These are phyloP conservation scores for Sussaba pulchella DNA, from an alignment of 2,888 invertebrate species.

Conservation along the genomic window DNA sequence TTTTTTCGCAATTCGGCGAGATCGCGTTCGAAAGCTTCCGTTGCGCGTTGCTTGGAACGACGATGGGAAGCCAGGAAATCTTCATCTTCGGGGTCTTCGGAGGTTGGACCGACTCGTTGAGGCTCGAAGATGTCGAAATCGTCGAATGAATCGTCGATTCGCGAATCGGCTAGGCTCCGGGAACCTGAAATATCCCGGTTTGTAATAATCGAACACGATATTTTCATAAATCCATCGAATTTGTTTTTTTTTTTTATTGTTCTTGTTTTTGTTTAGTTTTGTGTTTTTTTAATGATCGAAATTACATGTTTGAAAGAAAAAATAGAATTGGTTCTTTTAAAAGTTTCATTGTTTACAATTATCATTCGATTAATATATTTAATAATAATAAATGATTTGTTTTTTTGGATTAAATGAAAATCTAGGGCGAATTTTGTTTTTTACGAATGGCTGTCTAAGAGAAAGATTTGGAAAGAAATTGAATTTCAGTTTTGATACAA, in stretches of 20 bases:
- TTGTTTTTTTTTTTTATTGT: too few species aligned
- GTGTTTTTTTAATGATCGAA: constrained; percentile 1
- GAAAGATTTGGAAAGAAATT: too few species aligned
- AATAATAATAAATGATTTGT: too few species aligned
- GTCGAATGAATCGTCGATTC: constrained; percentile 74
- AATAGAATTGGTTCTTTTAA: too few species aligned
- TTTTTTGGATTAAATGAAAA: too few species aligned
- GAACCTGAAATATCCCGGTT: constrained; percentile 77
- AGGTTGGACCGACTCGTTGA: constrained; percentile 70
- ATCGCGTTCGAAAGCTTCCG: constrained; percentile 82
- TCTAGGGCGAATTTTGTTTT: too few species aligned
- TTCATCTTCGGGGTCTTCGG: constrained; percentile 76
- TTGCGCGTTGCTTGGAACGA: constrained; percentile 79
- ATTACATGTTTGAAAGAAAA: too few species aligned
- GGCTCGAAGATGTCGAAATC: constrained; percentile 77
- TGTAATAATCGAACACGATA: constrained; percentile 8
- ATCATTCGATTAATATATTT: too few species aligned
- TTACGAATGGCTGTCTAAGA: too few species aligned
- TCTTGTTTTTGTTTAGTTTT: neutral
- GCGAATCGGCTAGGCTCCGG: constrained; percentile 75
- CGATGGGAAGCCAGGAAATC: constrained; percentile 78
- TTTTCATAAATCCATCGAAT: too few species aligned
- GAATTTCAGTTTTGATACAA: too few species aligned
- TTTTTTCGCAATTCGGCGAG: constrained; percentile 81
- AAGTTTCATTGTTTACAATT: too few species aligned